These are phyloP conservation scores for Heteronetta atricapilla DNA, from an alignment of 2,113 vertebrate genomes.

Conservation along the genomic window DNA sequence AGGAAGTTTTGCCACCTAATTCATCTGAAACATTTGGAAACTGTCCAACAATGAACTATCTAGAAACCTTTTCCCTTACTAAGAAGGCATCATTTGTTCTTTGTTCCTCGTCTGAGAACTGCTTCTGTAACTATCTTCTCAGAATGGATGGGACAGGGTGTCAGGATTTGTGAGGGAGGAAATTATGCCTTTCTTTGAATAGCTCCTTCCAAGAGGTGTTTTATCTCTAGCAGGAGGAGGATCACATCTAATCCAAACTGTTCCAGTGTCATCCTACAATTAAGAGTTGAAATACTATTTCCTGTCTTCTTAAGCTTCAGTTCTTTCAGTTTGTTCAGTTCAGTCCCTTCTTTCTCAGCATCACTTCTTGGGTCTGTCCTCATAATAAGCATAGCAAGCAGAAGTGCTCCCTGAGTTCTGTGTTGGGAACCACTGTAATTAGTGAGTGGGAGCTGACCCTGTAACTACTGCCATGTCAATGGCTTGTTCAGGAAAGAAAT, in stretches of 20 bases:
- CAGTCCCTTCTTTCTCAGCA: neutral
- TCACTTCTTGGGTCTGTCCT: neutral
- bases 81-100: neutral
- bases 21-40: neutral
- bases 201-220: neutral
- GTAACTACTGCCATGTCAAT: neutral
- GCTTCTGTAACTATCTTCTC: neutral
- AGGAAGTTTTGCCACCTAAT: conserved; percentile 9
- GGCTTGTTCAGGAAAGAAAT: neutral
- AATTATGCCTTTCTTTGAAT: conserved; percentile 10
- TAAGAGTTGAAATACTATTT: neutral
- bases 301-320: neutral
- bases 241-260: neutral
- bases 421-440: neutral
- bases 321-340: neutral
- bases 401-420: neutral
- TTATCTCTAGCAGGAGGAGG: neutral
- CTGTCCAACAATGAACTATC: neutral
- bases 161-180: neutral
- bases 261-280: neutral
- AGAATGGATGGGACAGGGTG: neutral
- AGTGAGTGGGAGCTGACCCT: neutral
- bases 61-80: neutral
- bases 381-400: neutral
- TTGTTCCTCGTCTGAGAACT: neutral